These are phyloP conservation scores for Ctenicera cuprea DNA, from an alignment of 2,888 invertebrate genomes.

Conservation along the genomic window DNA sequence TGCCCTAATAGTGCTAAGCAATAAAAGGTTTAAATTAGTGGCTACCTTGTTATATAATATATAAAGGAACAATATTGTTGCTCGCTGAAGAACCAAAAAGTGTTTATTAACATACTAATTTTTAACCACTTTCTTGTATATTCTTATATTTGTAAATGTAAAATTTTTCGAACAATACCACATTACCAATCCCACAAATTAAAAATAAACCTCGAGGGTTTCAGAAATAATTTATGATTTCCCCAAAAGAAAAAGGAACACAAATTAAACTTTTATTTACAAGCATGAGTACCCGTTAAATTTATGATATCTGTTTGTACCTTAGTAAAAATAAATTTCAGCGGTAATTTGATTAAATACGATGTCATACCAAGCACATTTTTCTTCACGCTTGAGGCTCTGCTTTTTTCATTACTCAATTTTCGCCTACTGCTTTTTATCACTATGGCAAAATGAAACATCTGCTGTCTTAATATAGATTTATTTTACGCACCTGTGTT, in stretches of 20 bases:
- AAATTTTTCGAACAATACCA: neutral
- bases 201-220: neutral
- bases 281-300: neutral
- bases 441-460: constrained; percentile 23
- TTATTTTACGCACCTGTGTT: constrained; percentile 32
- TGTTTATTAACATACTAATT: too few species aligned
- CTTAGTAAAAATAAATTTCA: neutral
- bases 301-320: neutral
- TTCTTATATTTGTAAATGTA: too few species aligned
- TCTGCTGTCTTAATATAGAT: constrained; percentile 26
- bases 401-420: constrained; percentile 16
- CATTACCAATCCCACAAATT: neutral
- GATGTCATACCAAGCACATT: neutral
- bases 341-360: neutral
- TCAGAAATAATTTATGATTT: neutral
- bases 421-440: constrained; percentile 19
- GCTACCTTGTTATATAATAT: too few species aligned
- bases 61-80: too few species aligned
- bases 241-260: neutral
- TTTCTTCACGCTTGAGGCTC: neutral
- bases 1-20: too few species aligned
- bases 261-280: neutral
- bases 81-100: too few species aligned
- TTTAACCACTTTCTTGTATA: too few species aligned
- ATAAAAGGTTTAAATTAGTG: too few species aligned